Conservation (phyloP, 2,888 invertebrate genomes). For the Cinara cedri region DNA sequence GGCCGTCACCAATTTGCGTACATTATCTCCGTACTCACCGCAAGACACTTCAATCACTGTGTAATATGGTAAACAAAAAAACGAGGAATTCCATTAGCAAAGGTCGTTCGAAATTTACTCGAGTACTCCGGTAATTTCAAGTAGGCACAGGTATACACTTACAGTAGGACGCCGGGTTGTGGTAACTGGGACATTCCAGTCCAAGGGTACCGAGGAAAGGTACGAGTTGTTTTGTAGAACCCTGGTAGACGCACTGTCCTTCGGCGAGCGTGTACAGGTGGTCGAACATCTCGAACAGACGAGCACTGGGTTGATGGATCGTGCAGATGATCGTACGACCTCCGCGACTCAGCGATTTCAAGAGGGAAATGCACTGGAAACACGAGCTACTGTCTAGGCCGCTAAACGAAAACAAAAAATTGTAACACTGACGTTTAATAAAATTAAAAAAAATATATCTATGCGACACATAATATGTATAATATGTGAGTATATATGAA, state of each 20-base stretch:
- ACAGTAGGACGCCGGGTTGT: conserved; percentile 95
- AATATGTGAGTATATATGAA: neutral
- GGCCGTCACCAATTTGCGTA: conserved; percentile 80
- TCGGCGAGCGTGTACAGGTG: conserved; percentile 92
- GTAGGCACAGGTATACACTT: too few relatives aligned
- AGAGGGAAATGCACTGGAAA: conserved; percentile 88
- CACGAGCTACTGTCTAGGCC: conserved; percentile 95
- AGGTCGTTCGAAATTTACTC: neutral
- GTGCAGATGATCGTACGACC: conserved; percentile 95
- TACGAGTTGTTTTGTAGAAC: conserved; percentile 83
- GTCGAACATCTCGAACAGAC: conserved; percentile 95
- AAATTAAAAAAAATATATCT: neutral
- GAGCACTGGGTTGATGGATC: conserved; percentile 95
- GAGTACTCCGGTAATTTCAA: neutral
- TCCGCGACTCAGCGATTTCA: conserved; percentile 86
- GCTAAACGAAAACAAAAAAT: conserved; percentile 64
- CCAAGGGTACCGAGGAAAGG: conserved; percentile 79
- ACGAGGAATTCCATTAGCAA: neutral
- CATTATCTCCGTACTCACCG: conserved; percentile 94
- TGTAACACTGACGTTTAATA: neutral
- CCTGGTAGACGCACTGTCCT: conserved; percentile 94
- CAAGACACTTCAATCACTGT: conserved; percentile 92
- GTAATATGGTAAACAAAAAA: too few relatives aligned
- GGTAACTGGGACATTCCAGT: conserved; percentile 93
- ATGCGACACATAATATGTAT: neutral